A percentile compares a stretch with the other conserved stretches of the same genome.
These are phyloP conservation scores for Psittacula cyanocephala DNA, from an alignment of 2,113 vertebrate genomes.

Conservation along the genomic window DNA sequence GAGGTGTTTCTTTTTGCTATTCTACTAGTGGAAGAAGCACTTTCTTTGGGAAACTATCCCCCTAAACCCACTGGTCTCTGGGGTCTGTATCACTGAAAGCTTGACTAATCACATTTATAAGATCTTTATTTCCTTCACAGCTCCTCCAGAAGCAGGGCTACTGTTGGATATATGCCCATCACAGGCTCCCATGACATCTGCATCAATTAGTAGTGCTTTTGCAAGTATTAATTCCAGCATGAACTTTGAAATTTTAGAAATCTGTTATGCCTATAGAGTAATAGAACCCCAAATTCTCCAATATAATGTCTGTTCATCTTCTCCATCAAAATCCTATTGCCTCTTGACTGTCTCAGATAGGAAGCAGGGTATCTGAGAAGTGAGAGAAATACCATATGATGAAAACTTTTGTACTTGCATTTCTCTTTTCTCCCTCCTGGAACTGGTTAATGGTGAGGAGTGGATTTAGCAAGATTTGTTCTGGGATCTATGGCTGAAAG, in stretches of 20 bases:
- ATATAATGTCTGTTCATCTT: neutral
- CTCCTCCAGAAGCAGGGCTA: neutral
- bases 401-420: neutral
- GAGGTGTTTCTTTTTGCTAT: rapidly evolving
- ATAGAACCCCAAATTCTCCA: neutral
- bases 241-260: neutral
- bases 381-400: neutral
- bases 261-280: neutral
- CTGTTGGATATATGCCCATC: neutral
- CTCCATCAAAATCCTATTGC: neutral
- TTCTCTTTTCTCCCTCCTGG: neutral
- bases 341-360: neutral
- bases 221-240: neutral
- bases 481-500: neutral
- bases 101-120: neutral
- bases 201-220: neutral
- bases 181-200: neutral
- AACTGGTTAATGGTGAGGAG: neutral
- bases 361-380: neutral
- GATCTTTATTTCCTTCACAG: neutral
- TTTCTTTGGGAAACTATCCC: neutral
- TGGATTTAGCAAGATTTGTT: neutral
- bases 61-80: neutral
- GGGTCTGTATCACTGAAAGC: neutral
- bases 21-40: neutral